phyloP scores from a whole-genome alignment of 2,113 vertebrate genomes.

The Butorides virescens region DNA sequence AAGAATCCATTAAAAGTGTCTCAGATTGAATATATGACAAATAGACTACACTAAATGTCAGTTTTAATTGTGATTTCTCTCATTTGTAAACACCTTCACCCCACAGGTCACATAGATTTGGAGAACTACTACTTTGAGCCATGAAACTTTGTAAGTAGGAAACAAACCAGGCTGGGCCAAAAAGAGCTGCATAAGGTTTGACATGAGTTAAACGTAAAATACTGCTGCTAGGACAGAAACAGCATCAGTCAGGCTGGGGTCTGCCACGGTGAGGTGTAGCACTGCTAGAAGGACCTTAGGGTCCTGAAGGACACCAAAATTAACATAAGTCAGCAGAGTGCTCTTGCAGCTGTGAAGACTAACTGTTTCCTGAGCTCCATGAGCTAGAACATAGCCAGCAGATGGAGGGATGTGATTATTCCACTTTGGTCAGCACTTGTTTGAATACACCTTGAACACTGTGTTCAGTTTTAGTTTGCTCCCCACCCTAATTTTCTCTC shows the following conservation, averaged over 20 bases:
- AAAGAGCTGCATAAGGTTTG: not conserved
- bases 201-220: not conserved
- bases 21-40: not conserved
- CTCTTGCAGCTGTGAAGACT: not conserved
- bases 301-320: not conserved
- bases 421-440: not conserved
- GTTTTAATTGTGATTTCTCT: accelerated
- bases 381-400: not conserved
- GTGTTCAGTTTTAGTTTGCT: not conserved
- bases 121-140: not conserved
- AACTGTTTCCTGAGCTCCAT: not conserved
- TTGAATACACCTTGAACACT: not conserved
- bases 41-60: not conserved
- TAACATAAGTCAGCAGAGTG: not conserved
- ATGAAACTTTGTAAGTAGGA: not conserved
- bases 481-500: accelerated
- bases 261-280: accelerated
- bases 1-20: not conserved
- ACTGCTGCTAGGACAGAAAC: not conserved
- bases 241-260: accelerated
- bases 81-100: not conserved
- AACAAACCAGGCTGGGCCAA: not conserved
- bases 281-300: not conserved
- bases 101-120: not conserved
- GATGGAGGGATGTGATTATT: not conserved